Evolutionary conservation across 2,888 invertebrate species (phyloP), one percentile per base, ranked within the genome.

Genomic region (Peribatodes rhomboidaria): DNA sequence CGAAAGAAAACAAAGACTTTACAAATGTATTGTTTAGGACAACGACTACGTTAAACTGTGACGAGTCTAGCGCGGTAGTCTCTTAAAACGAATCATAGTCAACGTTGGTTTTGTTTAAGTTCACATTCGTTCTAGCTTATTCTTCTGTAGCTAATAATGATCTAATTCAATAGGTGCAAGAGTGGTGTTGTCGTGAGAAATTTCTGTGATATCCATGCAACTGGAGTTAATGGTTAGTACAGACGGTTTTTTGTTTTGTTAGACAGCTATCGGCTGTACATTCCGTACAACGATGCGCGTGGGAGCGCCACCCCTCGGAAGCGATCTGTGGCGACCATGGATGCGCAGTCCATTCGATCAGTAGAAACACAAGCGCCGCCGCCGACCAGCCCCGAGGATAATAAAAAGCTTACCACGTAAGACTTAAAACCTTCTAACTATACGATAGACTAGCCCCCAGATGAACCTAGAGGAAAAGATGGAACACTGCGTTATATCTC

Each of bases 301-400:
- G 88, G 85, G 3, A 83, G 71, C 7, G 75, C 75, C 1, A 90
- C 92, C 0, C 90, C 91, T 44, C 83, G 90, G 1, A 92, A 92
- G 72, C 81, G 92, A 3, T 92, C 92, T 1, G 86, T 88, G 6
- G 83, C 69, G 0, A 90, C 91, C 0, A 89, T 92, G 89, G 93
- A 93, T 61, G 93, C 90, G 0, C 90, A 90, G 70, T 93, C 93
- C 1, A 78, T 93, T 27, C 86, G 92, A 33, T 93, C 93, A 0
- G 75, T 89, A 18, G 92, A 92, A 55, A 90, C 92, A 0, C 92
- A 89, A 0, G 90, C 89, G n/a, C 93, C 93, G 9, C 90, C 90
- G 1, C 89, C 93, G 1, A 92, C 94, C 16, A 85, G 84, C 41
- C 86, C 88, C 1, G 88, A 92, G 65, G 92, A 94, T 8, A 94